Percentiles rank a stretch among this genome's conserved stretches.
Conservation (phyloP, 2,113 vertebrate genomes). For the Formicarius rufipectus region DNA sequence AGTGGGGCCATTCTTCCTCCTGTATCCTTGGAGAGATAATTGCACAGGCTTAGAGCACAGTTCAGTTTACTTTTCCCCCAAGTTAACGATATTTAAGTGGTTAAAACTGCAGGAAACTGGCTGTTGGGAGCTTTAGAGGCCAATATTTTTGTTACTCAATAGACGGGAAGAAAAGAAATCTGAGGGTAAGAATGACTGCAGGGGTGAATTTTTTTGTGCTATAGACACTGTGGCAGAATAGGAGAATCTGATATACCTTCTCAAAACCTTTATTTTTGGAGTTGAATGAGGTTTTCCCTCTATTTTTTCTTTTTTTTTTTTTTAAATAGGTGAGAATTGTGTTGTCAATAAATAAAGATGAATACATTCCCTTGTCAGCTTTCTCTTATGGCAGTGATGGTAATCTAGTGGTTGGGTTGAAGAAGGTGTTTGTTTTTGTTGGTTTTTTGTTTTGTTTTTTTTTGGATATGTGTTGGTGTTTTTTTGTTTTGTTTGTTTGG, state of each 20-base stretch:
- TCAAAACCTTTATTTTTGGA: not conserved
- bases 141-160: not conserved
- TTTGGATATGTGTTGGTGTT: too few species aligned
- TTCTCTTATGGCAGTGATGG: not conserved
- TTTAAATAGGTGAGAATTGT: not conserved
- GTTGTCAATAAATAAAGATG: not conserved
- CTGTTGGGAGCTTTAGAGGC: constrained; percentile 7
- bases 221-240: not conserved
- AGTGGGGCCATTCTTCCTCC: not conserved
- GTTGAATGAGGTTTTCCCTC: not conserved
- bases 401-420: not conserved
- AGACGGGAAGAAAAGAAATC: not conserved
- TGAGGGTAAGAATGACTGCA: not conserved
- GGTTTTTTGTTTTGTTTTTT: too few species aligned
- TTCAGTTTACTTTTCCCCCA: not conserved
- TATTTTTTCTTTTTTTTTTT: too few species aligned
- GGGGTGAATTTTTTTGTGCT: not conserved
- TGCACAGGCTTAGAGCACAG: not conserved
- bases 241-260: not conserved
- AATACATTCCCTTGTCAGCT: not conserved
- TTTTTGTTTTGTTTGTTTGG: too few species aligned
- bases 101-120: constrained; percentile 1
- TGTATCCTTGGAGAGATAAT: not conserved
- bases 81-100: not conserved
- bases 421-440: fast-evolving